phyloP scores from a whole-genome alignment of 2,113 vertebrate species.

The Kryptolebias marmoratus region DNA sequence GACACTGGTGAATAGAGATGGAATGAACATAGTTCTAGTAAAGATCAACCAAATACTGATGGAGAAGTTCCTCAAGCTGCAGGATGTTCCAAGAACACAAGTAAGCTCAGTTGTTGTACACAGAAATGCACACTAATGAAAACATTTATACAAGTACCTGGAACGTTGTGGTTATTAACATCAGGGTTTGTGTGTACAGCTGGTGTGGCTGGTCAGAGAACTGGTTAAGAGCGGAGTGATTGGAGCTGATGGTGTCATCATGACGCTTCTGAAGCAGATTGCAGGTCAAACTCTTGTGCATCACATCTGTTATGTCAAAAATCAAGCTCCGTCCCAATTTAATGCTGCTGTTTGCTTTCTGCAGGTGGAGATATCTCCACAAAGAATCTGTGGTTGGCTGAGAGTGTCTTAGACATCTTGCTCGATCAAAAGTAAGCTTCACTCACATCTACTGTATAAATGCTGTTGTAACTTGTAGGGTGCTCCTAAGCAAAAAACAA shows the following conservation, averaged over 20 bases:
- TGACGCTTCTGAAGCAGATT: slow-evolving; percentile 97
- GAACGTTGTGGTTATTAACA: background rate
- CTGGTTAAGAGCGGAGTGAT: slow-evolving; percentile 93
- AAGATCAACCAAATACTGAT: slow-evolving; percentile 97
- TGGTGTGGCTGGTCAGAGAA: slow-evolving; percentile 94
- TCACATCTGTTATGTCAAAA: background rate
- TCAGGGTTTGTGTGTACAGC: slow-evolving; percentile 67
- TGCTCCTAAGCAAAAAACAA: too few relatives aligned
- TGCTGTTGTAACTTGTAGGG: background rate
- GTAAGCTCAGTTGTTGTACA: slow-evolving; percentile 13
- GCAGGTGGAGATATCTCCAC: slow-evolving; percentile 91
- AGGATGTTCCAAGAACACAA: slow-evolving; percentile 83
- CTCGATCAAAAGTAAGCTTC: slow-evolving; percentile 88
- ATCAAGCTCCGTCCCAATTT: background rate
- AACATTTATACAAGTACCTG: background rate
- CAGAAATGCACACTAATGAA: too few relatives aligned
- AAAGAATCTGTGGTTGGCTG: slow-evolving; percentile 95
- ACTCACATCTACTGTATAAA: background rate
- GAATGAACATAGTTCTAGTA: slow-evolving; percentile 90
- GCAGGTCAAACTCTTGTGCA: slow-evolving; percentile 80
- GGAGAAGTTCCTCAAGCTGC: slow-evolving; percentile 95
- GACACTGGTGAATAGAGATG: slow-evolving; percentile 91
- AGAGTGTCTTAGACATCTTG: slow-evolving; percentile 92
- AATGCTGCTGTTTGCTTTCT: background rate
- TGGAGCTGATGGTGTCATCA: slow-evolving; percentile 91